These are phyloP conservation scores for Neoitamus cyanurus DNA, from an alignment of 2,888 invertebrate species.

Conservation along the genomic window DNA sequence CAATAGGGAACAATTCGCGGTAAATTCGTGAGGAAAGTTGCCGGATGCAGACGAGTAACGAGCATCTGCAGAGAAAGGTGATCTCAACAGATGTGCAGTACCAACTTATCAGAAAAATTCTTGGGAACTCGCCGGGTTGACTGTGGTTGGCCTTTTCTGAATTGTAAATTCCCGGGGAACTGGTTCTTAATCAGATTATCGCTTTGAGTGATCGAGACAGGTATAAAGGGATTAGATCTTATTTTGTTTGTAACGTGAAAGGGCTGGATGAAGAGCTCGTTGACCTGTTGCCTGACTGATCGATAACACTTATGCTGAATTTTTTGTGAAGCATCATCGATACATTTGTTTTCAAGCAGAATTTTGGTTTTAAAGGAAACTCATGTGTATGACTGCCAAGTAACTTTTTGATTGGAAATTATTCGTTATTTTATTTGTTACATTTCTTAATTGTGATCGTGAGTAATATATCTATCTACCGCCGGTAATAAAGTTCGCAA, in stretches of 20 bases:
- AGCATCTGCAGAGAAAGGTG: not conserved
- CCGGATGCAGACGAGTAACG: not conserved
- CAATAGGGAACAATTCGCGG: not conserved
- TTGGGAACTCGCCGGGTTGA: not conserved
- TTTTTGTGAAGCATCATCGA: no score
- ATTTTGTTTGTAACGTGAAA: not conserved
- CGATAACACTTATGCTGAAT: not conserved
- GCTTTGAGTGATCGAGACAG: conserved; percentile 11
- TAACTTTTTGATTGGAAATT: no score
- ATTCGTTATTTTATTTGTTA: no score
- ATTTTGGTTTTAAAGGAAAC: no score
- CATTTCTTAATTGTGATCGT: no score
- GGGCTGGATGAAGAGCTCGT: not conserved
- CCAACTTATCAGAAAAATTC: conserved; percentile 7
- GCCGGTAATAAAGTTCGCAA: no score
- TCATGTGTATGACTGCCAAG: no score
- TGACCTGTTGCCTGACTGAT: not conserved
- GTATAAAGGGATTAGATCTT: not conserved
- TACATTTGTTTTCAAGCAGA: no score
- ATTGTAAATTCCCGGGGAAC: not conserved
- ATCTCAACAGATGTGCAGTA: not conserved
- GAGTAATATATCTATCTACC: no score
- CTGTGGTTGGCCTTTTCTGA: not conserved
- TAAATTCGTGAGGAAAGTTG: not conserved
- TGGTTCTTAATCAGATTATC: conserved; percentile 25